Evolutionary conservation across 2,888 invertebrate species (phyloP).

Genomic region (Eupithecia subumbrata): DNA sequence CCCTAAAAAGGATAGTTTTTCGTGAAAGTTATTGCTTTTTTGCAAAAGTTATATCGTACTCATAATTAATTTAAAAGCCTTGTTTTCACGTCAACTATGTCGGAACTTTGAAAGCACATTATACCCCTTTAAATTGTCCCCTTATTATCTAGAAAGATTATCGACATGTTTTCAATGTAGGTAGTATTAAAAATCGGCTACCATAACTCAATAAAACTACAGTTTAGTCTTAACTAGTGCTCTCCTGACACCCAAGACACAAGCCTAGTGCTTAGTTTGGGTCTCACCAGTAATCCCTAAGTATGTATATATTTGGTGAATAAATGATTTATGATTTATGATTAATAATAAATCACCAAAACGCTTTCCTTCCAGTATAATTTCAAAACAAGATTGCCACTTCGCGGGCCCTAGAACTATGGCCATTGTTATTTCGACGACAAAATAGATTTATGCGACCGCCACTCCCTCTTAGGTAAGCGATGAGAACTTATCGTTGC

Average conservation of each 20-base stretch:
- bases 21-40: too few relatives aligned
- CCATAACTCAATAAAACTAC: constrained; percentile 2
- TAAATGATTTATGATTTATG: too few relatives aligned
- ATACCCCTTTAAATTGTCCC: too few relatives aligned
- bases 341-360: constrained; percentile 9
- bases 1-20: too few relatives aligned
- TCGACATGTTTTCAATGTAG: too few relatives aligned
- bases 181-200: background rate
- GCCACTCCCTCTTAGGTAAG: constrained; percentile 59
- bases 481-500: constrained; percentile 55
- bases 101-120: background rate
- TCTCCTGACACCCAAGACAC: too few relatives aligned
- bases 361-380: background rate
- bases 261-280: too few relatives aligned
- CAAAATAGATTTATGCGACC: constrained; percentile 64
- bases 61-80: background rate
- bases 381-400: constrained; percentile 30
- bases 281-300: too few relatives aligned
- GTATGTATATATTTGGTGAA: too few relatives aligned
- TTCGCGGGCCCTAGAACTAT: constrained; percentile 13
- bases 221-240: too few relatives aligned
- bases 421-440: constrained; percentile 61
- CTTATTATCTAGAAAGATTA: background rate
- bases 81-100: background rate
- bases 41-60: too few relatives aligned